Evolutionary conservation across 92 coral and sea anemone species (phyloP), one percentile per base, ranked within the genome.

Genomic region (Scolanthus callimorphus): DNA sequence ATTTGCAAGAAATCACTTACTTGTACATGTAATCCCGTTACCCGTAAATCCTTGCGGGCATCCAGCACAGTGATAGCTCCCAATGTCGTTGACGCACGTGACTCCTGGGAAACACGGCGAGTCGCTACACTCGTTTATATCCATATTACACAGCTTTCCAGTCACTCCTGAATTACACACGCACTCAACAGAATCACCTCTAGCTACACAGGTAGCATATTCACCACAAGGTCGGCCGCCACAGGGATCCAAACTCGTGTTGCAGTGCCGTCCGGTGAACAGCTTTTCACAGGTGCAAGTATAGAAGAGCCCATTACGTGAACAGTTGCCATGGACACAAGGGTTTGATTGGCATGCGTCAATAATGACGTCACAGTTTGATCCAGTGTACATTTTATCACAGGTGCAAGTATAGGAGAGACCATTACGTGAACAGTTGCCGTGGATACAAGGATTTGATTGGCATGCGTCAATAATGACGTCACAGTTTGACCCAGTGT

Each of bases 41-140:
- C 97, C 97, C 12, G 79, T 66, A 55, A 73, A 77, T 46, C 87
- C 87, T 39, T 4, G 65, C 2, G 97, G 97, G 48, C 97, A 91
- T 0, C 77, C 49, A 8, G 82, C 95, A 62, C 97, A 91, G 43
- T 37, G 49, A 47, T 71, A 91, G n/a, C 72, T 63, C 29, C 76
- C 79, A 20, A 45, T 29, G 22, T 60, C 41, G 28, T 84, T 84
- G 19, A 31, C 39, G 44, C 91, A 84, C 6, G 70, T 39, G 1
- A 73, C 85, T 20, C 78, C 49, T 20, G 11, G 39, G 74, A 79
- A 39, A 59, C 82, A 84, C 25, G 76, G 71, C 29, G 27, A 39
- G 1, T 43, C 30, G 20, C 57, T 56, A 29, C 91, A 85, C 51
- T 77, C 81, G 27, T 85, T 53, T 3, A 73, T 64, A 22, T 71